Base-by-base conservation (phyloP, 2,888 invertebrate species). In the Tachina lurida region DNA sequence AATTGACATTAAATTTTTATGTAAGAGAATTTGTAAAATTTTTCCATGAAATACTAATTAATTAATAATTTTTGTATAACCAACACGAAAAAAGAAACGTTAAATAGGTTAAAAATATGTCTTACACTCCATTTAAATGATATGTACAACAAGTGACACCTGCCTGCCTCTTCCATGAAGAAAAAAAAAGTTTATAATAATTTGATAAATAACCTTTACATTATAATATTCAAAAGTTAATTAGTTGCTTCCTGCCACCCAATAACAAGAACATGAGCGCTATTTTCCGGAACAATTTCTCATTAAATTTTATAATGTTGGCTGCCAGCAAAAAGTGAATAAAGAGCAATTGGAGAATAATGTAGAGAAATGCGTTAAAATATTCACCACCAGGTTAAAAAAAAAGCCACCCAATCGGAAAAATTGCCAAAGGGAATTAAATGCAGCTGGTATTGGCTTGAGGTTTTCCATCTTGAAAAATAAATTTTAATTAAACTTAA, bases 41-140 rank as follows among this genome's bases (percentile, higher is more conserved):
- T 47, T 47, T 7, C 31, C 2, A 19, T 63, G 9, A 22, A 13
- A 45, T 54, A 54, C 0, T 54, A 90, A 90, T 90, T 89, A 89
- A 90, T 90, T 91, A 89, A 90, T 88, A 90, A 89, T 87, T 76
- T 22, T 78, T 74, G 47, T 80, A 63, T 17, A 82, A 65, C 68
- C 78, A 52, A 3, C 31, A 31, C 31, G 3, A 31, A 31, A 31
- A 31, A 31, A 31, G n/a, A 31, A 31, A 47, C 45, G 70, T 31
- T 31, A 31, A 31, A 31, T 31, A 31, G 10, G 10, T 19, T 19
- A 54, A 12, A 54, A 60, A 70, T 39, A 68, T 62, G 43, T 39
- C 52, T 49, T 43, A 22, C 15, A 12, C n/a, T 63, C 39, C 54
- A 47, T 47, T 41, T 47, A 45, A 67, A 78, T 41, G 54, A 19